Base-by-base conservation (phyloP, 1,140 invertebrate species). In the Cotesia typhae region DNA sequence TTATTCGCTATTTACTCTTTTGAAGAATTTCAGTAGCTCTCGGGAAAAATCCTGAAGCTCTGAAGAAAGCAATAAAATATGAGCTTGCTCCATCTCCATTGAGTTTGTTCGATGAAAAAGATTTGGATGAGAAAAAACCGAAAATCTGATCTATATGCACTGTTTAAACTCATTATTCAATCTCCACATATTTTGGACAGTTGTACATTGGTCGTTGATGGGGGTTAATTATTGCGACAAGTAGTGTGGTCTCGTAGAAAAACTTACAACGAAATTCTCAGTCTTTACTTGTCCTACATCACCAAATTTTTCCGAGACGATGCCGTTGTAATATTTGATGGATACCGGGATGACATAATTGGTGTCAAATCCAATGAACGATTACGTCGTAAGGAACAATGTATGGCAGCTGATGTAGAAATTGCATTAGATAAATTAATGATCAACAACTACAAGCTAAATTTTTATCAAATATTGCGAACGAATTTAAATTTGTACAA, bases 1-100 rank as follows among this genome's bases (percentile, higher is more conserved):
- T 78, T 72, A 77, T 85, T 72, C 79, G 80, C 59, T 57, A 79
- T 68, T 75, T 83, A 74, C 73, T 87, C 12, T 87, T 84, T 74
- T 83, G 86, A 79, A 75, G 81, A 69, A 84, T 86, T 47, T 70
- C 61, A 53, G 71, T 70, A 53, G 72, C 75, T 66, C 74, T 77
- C 61, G 73, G 75, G n/a, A 71, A 74, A 51, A 52, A 71, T 66
- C 38, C 69, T 60, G 74, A 78, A 73, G 73, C 83, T 73, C 71
- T 84, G 52, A 76, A 82, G 79, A 75, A 80, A 71, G 84, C 77
- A 76, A 79, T 86, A 12, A 65, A 77, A 67, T 83, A 82, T 78
- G 82, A 86, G 75, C 75, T 87, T 5, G 70, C 77, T 36, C 80
- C 81, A 4, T 80, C 70, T 73, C 80, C 80, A 17, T 76, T 81